Conservation (phyloP, 2,797 vertebrate genomes). For the Bovichtus variegatus region DNA sequence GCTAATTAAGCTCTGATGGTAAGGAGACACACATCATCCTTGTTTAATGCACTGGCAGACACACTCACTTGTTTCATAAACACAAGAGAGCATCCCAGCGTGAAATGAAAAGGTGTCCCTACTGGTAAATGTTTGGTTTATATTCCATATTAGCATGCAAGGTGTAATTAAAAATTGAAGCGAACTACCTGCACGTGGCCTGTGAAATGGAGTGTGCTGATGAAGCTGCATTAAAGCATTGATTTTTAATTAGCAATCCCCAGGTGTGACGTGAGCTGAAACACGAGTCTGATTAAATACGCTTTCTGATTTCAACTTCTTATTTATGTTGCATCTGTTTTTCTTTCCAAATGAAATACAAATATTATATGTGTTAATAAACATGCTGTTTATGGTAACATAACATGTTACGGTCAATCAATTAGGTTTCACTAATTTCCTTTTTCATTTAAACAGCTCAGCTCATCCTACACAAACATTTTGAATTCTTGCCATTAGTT, state of each 20-base stretch:
- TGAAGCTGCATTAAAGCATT: conserved; percentile 73
- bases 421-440: neutral
- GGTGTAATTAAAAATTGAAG: conserved; percentile 94
- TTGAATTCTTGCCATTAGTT: conserved; percentile 20
- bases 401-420: conserved; percentile 7
- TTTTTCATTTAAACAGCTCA: conserved; percentile 18
- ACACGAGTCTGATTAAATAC: conserved; percentile 76
- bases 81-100: conserved; percentile 85
- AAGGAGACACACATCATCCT: conserved; percentile 67
- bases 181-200: conserved; percentile 63
- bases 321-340: conserved; percentile 18
- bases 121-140: conserved; percentile 95
- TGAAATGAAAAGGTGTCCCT: conserved; percentile 95
- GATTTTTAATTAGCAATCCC: conserved; percentile 80
- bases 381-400: conserved; percentile 36
- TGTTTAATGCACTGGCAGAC: conserved; percentile 71
- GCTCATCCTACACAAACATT: conserved; percentile 6
- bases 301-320: conserved; percentile 37
- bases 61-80: conserved; percentile 84
- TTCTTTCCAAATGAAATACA: conserved; percentile 7
- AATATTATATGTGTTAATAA: conserved; percentile 55
- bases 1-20: conserved; percentile 65
- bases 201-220: conserved; percentile 76
- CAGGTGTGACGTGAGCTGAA: conserved; percentile 74
- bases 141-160: conserved; percentile 95